phyloP scores from a whole-genome alignment of 2,888 invertebrate genomes.

The Macroteleia sp. region DNA sequence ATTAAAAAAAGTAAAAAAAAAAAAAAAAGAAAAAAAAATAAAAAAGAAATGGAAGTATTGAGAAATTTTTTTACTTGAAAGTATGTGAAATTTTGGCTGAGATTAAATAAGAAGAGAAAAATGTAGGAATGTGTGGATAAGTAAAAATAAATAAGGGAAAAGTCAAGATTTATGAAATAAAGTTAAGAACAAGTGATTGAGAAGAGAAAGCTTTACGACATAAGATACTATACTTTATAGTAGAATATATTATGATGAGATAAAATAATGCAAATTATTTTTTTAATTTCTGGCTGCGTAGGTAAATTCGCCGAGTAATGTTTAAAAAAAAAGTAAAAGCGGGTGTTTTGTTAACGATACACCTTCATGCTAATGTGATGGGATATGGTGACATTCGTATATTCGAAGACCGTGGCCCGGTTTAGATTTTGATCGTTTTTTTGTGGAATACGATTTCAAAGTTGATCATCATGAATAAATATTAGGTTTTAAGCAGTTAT shows the following conservation, averaged over 20 bases:
- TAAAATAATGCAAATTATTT: conserved; percentile 65
- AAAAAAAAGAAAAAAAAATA: background rate
- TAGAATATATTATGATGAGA: conserved; percentile 45
- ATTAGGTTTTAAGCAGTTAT: conserved; percentile 67
- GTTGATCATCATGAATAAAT: conserved; percentile 9
- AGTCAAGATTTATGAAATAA: conserved; percentile 49
- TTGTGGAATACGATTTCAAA: background rate
- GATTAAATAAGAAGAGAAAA: conserved; percentile 12
- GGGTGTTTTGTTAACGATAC: conserved; percentile 14
- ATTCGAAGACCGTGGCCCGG: conserved; percentile 66
- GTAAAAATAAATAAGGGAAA: conserved; percentile 49
- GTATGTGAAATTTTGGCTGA: conserved; percentile 62
- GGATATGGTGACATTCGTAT: conserved; percentile 62
- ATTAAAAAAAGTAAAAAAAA: background rate
- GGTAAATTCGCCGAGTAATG: conserved; percentile 48
- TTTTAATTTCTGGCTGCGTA: conserved; percentile 60
- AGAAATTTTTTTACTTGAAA: conserved; percentile 61
- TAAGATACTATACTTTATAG: conserved; percentile 70
- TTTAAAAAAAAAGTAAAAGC: background rate
- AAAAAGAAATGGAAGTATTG: conserved; percentile 19
- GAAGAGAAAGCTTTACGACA: conserved; percentile 66
- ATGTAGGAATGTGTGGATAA: conserved; percentile 24
- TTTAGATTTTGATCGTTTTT: conserved; percentile 45
- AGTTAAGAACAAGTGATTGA: conserved; percentile 27
- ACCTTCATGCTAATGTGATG: conserved; percentile 29